Base-by-base conservation (phyloP, 2,888 invertebrate genomes). In the Agonum fuliginosum region DNA sequence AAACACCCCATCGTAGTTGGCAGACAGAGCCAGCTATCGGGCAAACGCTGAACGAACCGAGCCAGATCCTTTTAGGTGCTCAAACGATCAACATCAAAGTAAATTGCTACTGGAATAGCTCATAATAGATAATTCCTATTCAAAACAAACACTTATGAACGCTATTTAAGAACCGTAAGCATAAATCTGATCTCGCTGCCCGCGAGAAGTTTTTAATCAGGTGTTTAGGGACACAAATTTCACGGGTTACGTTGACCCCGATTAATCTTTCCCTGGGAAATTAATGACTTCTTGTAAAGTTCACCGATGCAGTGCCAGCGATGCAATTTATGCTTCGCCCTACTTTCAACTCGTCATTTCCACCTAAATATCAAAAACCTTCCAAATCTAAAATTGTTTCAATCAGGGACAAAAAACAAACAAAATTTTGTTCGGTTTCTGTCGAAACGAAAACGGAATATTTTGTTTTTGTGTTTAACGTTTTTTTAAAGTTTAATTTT, bases 61-160 rank as follows among this genome's bases (percentile, higher is more conserved):
- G 83, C 81, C 89, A 89, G 88, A 89, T 86, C 86, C 87, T 87
- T 88, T 87, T 86, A 85, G 87, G 87, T 88, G 85, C 85, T 87
- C 88, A 87, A 88, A 89, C 88, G 88, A 87, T 88, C 86, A 88
- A 88, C 89, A 89, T 88, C 89, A 87, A 86, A 82, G 83, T 83
- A 83, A 85, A 85, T 85, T 84, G 85, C 84, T 83, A 83, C 83
- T 84, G 84, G 81, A 82, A 81, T 80, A 82, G 83, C 83, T 84
- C 84, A 83, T 85, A 85, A 85, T 84, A 82, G 85, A 85, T 84
- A 85, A 85, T 84, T 84, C 78, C 80, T 83, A 82, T 84, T 83
- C 83, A 81, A 83, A 84, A 84, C 84, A 84, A 85, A 75, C 75
- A 75, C 75, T 75, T 67, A 75, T 51, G 65, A 34, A 75, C 46